Base-by-base conservation (phyloP, 2,797 vertebrate species). In the Merluccius polli region DNA sequence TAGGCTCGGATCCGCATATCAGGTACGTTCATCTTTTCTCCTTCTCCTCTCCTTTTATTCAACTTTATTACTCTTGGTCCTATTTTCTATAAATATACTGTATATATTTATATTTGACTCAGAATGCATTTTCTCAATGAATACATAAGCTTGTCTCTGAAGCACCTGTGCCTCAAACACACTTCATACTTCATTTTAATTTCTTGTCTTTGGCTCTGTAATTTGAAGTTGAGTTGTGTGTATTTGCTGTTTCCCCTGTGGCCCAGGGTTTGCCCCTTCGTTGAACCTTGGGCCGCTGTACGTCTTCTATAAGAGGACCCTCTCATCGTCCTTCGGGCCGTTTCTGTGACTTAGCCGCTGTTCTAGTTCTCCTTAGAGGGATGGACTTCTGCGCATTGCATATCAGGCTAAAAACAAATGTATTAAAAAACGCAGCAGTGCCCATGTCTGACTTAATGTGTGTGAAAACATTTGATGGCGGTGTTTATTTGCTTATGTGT, bases 401-500 rank as follows among this genome's bases (percentile, higher is more conserved):
- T 44, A 16, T 59, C 52, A 59, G n/a, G 52, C 52, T 59, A 1
- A 71, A 73, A 79, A 77, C 73, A n/a, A 44, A 73, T 77, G 74
- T 48, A 72, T 83, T 84, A 72, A 87, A 74, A n/a, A 41, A 72
- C 82, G 68, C 72, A 2, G 7, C 77, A 79, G 77, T 82, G 77
- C 81, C 72, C 75, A 52, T 77, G 79, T 68, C 78, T 77, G 81
- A 84, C 85, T 84, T 84, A 86, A 59, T 59, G n/a, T 83, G 82
- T 86, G 82, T 85, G 87, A 87, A 83, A 86, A 24, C 81, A 83
- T 88, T 87, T 89, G 84, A 87, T 82, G 81, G 79, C 27, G 6
- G 38, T 87, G 88, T 91, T 91, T 91, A 88, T 92, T 91, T 92
- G 89, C 84, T 79, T 89, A 84, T 87, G 87, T 88, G 89, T 89